Evolutionary conservation across 2,888 invertebrate genomes (phyloP).

Genomic region (Podabrus alpinus): DNA sequence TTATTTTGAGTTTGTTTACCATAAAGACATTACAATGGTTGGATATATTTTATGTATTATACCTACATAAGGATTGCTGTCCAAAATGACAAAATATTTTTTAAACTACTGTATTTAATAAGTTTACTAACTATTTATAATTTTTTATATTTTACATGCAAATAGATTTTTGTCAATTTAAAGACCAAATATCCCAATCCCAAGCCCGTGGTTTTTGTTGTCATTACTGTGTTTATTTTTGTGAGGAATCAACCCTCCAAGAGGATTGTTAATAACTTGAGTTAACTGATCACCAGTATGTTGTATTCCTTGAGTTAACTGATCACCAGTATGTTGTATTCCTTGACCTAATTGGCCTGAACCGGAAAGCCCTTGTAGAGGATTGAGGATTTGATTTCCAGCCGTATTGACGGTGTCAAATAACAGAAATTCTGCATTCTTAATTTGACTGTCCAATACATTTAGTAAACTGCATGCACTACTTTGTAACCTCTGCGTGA

Average conservation of each 20-base stretch:
- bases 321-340: not conserved
- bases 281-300: not conserved
- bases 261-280: not conserved
- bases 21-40: not conserved
- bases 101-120: not conserved
- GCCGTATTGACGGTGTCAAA: slow-evolving; percentile 30
- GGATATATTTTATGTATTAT: no score
- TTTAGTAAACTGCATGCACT: slow-evolving; percentile 57
- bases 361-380: no score
- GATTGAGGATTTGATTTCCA: not conserved
- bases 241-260: not conserved
- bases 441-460: slow-evolving; percentile 39
- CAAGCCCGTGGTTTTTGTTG: not conserved
- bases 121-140: not conserved
- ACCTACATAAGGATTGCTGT: not conserved
- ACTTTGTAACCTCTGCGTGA: slow-evolving; percentile 62
- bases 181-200: not conserved
- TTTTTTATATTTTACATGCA: not conserved
- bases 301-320: not conserved
- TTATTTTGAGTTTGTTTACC: not conserved
- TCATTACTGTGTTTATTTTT: not conserved
- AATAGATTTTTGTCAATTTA: not conserved
- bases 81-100: not conserved
- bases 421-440: slow-evolving; percentile 33
- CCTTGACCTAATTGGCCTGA: not conserved